These are phyloP conservation scores for Aphelenchoides fujianensis DNA, from an alignment of 1,140 invertebrate species.

Conservation along the genomic window DNA sequence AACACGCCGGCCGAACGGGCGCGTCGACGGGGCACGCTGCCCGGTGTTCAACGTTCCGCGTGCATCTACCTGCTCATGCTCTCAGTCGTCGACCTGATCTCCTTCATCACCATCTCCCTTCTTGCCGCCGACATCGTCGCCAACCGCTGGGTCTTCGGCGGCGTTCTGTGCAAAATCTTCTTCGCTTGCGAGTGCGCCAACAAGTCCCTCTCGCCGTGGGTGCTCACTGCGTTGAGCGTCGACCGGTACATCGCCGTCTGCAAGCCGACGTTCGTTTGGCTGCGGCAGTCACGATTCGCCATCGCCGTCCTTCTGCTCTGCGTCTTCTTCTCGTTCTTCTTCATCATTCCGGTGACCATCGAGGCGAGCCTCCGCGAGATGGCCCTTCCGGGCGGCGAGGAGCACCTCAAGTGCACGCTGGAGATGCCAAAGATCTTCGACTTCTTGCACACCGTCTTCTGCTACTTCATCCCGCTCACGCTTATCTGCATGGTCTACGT, in stretches of 20 bases:
- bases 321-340: slow-evolving; percentile 43
- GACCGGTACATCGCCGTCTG: slow-evolving; percentile 58
- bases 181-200: slow-evolving; percentile 54
- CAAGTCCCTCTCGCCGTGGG: slow-evolving; percentile 54
- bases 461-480: slow-evolving; percentile 49
- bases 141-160: slow-evolving; percentile 49
- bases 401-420: slow-evolving; percentile 34
- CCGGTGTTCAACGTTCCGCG: slow-evolving; percentile 51
- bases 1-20: not conserved
- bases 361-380: slow-evolving; percentile 37
- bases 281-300: slow-evolving; percentile 50
- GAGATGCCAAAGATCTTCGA: slow-evolving; percentile 42
- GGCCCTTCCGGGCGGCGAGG: slow-evolving; percentile 21
- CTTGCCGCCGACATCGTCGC: slow-evolving; percentile 41
- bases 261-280: slow-evolving; percentile 49
- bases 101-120: slow-evolving; percentile 50
- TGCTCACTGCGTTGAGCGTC: slow-evolving; percentile 53
- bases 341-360: slow-evolving; percentile 48
- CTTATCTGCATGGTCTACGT: slow-evolving; percentile 54
- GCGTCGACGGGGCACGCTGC: slow-evolving; percentile 22
- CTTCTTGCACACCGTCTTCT: slow-evolving; percentile 39
- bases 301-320: slow-evolving; percentile 43
- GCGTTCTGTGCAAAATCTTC: slow-evolving; percentile 44
- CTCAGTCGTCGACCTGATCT: slow-evolving; percentile 54
- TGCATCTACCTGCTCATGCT: slow-evolving; percentile 54